phyloP scores from a whole-genome alignment of 2,888 invertebrate species.

The Polia nebulosa region DNA sequence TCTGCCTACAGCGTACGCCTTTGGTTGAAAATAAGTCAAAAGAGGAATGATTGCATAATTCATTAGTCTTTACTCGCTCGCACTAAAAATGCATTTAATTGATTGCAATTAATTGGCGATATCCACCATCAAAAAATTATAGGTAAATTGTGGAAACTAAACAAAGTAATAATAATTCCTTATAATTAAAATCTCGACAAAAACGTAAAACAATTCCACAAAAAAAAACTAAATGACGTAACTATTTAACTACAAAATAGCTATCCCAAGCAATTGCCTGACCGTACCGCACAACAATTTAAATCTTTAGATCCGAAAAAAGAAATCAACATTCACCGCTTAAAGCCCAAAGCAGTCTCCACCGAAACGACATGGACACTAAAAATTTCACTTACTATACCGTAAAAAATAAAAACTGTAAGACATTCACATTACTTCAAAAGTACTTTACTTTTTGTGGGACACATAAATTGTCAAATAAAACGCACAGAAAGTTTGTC shows the following conservation, averaged over 20 bases:
- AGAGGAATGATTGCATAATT: too few relatives aligned
- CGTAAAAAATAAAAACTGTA: constrained; percentile 45
- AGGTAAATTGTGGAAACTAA: neutral
- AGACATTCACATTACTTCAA: constrained; percentile 49
- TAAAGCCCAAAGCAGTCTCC: constrained; percentile 14
- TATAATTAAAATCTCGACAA: neutral
- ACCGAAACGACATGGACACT: constrained; percentile 42
- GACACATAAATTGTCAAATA: constrained; percentile 67
- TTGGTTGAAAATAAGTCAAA: too few relatives aligned
- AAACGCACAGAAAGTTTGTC: constrained; percentile 50
- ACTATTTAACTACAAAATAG: neutral
- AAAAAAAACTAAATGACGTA: neutral
- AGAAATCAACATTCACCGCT: constrained; percentile 17
- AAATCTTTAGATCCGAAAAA: constrained; percentile 34
- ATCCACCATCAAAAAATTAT: neutral
- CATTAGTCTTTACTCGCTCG: too few relatives aligned
- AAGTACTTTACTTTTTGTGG: constrained; percentile 55
- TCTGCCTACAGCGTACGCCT: too few relatives aligned
- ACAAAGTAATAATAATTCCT: neutral
- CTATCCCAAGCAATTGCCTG: constrained; percentile 2
- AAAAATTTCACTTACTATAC: constrained; percentile 53
- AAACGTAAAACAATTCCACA: neutral
- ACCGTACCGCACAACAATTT: constrained; percentile 24
- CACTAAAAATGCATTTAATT: too few relatives aligned
- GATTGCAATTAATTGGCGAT: too few relatives aligned